These are phyloP conservation scores for Drosophila sordidula DNA, from an alignment of 2,888 invertebrate genomes.

Conservation along the genomic window DNA sequence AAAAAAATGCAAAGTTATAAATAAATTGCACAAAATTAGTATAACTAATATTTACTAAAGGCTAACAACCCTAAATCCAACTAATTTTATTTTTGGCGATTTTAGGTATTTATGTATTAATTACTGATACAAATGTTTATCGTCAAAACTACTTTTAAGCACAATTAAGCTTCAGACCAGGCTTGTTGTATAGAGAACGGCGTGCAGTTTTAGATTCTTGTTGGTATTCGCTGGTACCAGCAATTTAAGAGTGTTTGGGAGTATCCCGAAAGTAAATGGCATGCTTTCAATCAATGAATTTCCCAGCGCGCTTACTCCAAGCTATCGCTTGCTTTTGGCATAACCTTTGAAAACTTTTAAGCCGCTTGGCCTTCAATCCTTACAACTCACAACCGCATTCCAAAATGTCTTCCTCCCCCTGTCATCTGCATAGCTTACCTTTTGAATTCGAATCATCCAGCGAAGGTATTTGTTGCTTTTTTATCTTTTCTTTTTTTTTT, in stretches of 20 bases:
- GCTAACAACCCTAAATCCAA: too few species aligned
- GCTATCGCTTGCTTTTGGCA: slow-evolving; percentile 25
- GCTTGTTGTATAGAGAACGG: too few species aligned
- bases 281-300: slow-evolving; percentile 25
- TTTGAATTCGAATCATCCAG: slow-evolving; percentile 67
- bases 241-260: neutral
- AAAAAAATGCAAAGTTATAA: too few species aligned
- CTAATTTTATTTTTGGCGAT: too few species aligned
- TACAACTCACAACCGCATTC: slow-evolving; percentile 21
- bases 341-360: slow-evolving; percentile 72
- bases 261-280: neutral
- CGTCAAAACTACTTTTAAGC: too few species aligned
- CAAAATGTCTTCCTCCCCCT: slow-evolving; percentile 25
- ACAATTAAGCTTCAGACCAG: too few species aligned
- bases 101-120: too few species aligned
- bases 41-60: too few species aligned
- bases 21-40: too few species aligned
- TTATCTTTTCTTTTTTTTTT: slow-evolving; percentile 10
- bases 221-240: neutral
- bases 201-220: too few species aligned
- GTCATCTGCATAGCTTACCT: slow-evolving; percentile 26
- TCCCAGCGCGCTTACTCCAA: slow-evolving; percentile 18
- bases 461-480: slow-evolving; percentile 13
- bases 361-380: slow-evolving; percentile 66
- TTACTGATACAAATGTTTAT: too few species aligned